Evolutionary conservation across 1,140 invertebrate species (phyloP).

Genomic region (Ectropis grisescens): DNA sequence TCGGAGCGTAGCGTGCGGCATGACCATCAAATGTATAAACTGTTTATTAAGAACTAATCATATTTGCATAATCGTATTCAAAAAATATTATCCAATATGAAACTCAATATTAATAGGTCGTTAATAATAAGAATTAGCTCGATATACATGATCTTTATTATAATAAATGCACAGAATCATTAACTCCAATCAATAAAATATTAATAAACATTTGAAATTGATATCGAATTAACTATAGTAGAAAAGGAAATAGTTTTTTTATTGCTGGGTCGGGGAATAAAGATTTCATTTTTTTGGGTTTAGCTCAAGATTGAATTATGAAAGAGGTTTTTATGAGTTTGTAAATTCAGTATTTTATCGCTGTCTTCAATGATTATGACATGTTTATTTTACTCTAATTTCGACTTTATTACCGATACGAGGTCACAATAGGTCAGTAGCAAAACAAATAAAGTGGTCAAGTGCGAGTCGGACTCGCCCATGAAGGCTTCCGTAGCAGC

Average conservation of each 20-base stretch:
- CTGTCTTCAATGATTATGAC: too few species aligned
- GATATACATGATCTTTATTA: constrained; percentile 22
- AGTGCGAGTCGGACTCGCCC: too few species aligned
- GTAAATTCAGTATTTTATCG: too few species aligned
- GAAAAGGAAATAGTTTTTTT: constrained; percentile 18
- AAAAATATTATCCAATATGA: constrained; percentile 42
- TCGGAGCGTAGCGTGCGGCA: too few species aligned
- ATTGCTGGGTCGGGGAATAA: constrained; percentile 18
- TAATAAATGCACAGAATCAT: constrained; percentile 38
- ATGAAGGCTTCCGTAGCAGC: too few species aligned
- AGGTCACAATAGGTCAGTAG: too few species aligned
- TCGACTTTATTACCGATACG: too few species aligned
- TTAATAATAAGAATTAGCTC: constrained; percentile 51
- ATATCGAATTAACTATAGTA: constrained; percentile 21
- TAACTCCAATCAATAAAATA: constrained; percentile 38
- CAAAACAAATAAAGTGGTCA: too few species aligned
- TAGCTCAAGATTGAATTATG: too few species aligned
- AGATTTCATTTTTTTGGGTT: constrained; percentile 15
- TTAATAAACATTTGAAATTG: constrained; percentile 21
- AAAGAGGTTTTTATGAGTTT: too few species aligned
- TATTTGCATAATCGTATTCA: constrained; percentile 64
- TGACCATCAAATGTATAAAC: constrained; percentile 51
- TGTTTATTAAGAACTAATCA: constrained; percentile 61
- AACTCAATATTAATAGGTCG: constrained; percentile 56
- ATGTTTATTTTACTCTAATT: too few species aligned